These are phyloP conservation scores for Macaria notata DNA, from an alignment of 2,888 invertebrate genomes.

Conservation along the genomic window DNA sequence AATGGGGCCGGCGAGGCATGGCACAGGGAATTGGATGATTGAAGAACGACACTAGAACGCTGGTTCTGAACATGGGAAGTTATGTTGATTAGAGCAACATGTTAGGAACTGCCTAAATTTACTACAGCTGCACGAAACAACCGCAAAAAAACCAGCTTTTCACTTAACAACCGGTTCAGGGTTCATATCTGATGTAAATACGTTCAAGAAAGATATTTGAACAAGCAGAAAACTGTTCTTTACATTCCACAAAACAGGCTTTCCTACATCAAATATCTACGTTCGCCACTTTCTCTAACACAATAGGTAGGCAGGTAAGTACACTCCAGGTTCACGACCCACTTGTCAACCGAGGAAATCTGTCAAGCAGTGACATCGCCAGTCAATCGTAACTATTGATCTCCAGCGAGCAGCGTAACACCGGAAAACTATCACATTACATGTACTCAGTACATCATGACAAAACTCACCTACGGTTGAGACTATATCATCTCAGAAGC, in stretches of 20 bases:
- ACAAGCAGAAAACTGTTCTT: not conserved
- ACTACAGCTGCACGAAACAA: too few species aligned
- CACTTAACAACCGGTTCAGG: too few species aligned
- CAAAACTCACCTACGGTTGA: conserved; percentile 54
- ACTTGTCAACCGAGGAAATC: conserved; percentile 32
- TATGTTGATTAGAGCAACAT: too few species aligned
- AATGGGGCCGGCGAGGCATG: conserved; percentile 9
- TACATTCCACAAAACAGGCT: conserved; percentile 4
- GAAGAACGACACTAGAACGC: too few species aligned
- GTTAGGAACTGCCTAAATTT: too few species aligned
- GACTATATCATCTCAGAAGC: conserved; percentile 69
- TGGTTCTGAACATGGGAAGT: too few species aligned
- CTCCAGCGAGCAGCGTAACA: conserved; percentile 30
- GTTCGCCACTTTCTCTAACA: conserved; percentile 13
- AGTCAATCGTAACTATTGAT: conserved; percentile 58
- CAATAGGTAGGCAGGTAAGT: too few species aligned
- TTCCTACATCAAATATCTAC: conserved; percentile 3
- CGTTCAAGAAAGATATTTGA: not conserved
- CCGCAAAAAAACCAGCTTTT: too few species aligned
- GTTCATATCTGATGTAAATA: too few species aligned
- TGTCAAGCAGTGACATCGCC: conserved; percentile 55
- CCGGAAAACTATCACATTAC: conserved; percentile 3
- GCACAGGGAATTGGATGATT: too few species aligned
- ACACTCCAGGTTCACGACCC: conserved; percentile 16
- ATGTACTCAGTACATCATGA: conserved; percentile 3